Evolutionary conservation across 2,113 vertebrate species (phyloP), one percentile per base, ranked within the genome.

Genomic region (Ochotona princeps): DNA sequence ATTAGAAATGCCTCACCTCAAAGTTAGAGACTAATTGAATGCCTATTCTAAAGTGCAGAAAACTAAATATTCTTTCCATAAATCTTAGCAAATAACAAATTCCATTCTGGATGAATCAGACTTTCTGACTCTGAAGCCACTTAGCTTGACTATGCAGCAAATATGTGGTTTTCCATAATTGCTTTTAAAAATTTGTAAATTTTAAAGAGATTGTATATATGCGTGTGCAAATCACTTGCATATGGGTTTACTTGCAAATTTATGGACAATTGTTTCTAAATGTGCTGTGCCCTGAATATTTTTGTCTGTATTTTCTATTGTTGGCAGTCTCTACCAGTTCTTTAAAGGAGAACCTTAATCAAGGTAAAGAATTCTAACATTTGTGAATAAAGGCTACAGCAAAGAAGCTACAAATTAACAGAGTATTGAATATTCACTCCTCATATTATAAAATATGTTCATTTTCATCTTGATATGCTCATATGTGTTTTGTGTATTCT

Each of bases 231-330:
- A 28, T 26, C 83, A 90, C 72, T 83, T 87, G 23, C 14, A 57
- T 21, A 57, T 9, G 4, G 0, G 2, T 13, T 81, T 74, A 74
- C 54, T 15, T 57, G 8, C 17, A 57, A 57, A 51, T 86, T 76
- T 86, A 44, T 51, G 38, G 21, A 57, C 47, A 81, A 5, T 13
- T 81, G 17, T 91, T 84, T 92, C 26, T 70, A 85, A 94, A 54
- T 1, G 6, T 75, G 1, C 61, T n/a, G 14, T 57, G 14, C 13
- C 17, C 3, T 57, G 54, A 57, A 57, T 57, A 23, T 57, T 91
- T 94, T 83, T 49, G 2, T 69, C 95, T 85, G 10, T 65, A 8
- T 38, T 86, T 94, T 57, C 61, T 30, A 61, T 4, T 72, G 4
- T 63, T 21, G 65, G 18, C 61, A 5, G 26, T 51, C 7, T 82